Evolutionary conservation across 2,797 vertebrate species (phyloP).

Genomic region (Semotilus atromaculatus): DNA sequence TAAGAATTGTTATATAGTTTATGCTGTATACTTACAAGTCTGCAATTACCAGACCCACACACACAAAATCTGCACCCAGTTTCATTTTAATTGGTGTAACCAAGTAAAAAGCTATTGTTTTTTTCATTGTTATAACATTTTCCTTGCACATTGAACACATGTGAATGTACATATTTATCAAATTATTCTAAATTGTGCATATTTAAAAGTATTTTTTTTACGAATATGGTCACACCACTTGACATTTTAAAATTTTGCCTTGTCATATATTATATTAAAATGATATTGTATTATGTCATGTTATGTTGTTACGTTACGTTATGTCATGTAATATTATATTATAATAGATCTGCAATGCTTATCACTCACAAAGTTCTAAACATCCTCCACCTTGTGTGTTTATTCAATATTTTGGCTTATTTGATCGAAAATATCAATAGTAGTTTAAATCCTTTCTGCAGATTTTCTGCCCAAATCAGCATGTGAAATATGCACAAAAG

Average conservation of each 20-base stretch:
- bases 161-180: neutral
- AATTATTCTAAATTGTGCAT: neutral
- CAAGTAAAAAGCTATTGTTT: neutral
- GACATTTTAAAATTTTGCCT: neutral
- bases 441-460: neutral
- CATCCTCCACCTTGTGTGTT: neutral
- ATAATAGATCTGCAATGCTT: neutral
- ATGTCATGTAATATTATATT: neutral
- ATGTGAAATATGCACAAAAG: neutral
- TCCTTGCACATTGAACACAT: neutral
- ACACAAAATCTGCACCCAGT: neutral
- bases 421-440: neutral
- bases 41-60: neutral
- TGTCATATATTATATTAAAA: neutral
- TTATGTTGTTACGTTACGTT: neutral
- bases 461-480: neutral
- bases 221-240: neutral
- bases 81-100: no score
- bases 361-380: neutral
- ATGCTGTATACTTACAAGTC: slow-evolving; percentile 11
- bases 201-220: neutral
- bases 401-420: neutral
- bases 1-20: slow-evolving; percentile 26
- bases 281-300: neutral
- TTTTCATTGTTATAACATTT: neutral